These are phyloP conservation scores for Mesoclemmys tuberculata DNA, from an alignment of 2,113 vertebrate genomes.

Conservation along the genomic window DNA sequence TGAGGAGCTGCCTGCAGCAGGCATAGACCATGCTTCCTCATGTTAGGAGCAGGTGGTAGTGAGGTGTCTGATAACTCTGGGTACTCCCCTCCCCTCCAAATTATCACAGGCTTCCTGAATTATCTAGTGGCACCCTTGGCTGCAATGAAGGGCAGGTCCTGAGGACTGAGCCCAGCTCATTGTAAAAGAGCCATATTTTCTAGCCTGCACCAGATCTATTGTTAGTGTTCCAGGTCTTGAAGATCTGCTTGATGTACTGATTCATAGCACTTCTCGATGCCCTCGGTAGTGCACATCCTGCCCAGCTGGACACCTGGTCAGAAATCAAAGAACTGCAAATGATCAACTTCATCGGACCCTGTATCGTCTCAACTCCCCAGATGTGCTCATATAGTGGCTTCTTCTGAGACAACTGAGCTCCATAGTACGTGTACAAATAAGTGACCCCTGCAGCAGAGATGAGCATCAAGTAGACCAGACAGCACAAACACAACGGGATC, in stretches of 20 bases:
- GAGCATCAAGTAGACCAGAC: too few relatives aligned
- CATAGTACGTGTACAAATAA: too few relatives aligned
- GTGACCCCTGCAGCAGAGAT: too few relatives aligned
- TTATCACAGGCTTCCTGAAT: not conserved
- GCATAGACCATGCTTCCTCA: too few relatives aligned
- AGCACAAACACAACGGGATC: too few relatives aligned
- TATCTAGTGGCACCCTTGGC: not conserved
- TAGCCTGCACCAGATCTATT: not conserved
- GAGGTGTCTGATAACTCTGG: too few relatives aligned
- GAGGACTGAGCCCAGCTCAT: not conserved
- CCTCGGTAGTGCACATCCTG: not conserved
- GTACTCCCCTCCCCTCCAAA: too few relatives aligned
- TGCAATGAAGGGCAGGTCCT: not conserved
- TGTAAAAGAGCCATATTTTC: not conserved
- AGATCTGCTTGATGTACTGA: not conserved
- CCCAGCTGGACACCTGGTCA: not conserved
- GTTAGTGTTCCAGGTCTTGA: not conserved
- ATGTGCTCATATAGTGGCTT: too few relatives aligned
- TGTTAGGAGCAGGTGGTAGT: too few relatives aligned
- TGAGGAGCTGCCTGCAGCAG: too few relatives aligned
- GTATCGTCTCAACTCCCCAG: not conserved
- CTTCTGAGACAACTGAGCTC: too few relatives aligned
- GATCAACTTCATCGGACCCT: not conserved
- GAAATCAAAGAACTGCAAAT: not conserved
- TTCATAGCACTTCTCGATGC: too few relatives aligned